phyloP scores from a whole-genome alignment of 2,888 invertebrate genomes.

The Oscheius sp. region DNA sequence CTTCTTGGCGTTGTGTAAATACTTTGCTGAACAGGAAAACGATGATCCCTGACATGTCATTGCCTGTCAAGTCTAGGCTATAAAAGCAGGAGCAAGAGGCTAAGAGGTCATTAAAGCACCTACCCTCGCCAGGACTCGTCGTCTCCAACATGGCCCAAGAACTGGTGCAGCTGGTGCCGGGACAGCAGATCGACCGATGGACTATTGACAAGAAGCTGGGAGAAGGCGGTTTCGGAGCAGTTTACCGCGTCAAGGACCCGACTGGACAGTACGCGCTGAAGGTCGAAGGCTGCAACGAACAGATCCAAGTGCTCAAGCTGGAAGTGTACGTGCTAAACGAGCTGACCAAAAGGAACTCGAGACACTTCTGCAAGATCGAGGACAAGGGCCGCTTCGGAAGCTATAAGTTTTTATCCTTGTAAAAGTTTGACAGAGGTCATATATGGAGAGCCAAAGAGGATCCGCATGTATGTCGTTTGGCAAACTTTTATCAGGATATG shows the following conservation, averaged over 20 bases:
- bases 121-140: neutral
- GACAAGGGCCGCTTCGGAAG: slow-evolving; percentile 66
- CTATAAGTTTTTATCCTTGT: too few species aligned
- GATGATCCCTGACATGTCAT: too few species aligned
- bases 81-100: too few species aligned
- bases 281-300: slow-evolving; percentile 60
- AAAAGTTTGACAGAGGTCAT: too few species aligned
- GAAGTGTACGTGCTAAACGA: slow-evolving; percentile 67
- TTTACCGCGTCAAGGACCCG: slow-evolving; percentile 62
- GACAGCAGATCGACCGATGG: slow-evolving; percentile 66
- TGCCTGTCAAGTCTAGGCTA: too few species aligned
- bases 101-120: neutral
- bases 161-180: slow-evolving; percentile 63
- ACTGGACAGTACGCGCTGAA: slow-evolving; percentile 66
- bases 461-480: too few species aligned
- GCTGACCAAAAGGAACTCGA: slow-evolving; percentile 59
- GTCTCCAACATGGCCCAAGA: slow-evolving; percentile 49
- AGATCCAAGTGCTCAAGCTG: slow-evolving; percentile 63
- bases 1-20: too few species aligned
- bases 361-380: slow-evolving; percentile 69
- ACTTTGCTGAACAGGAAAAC: too few species aligned
- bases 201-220: slow-evolving; percentile 68
- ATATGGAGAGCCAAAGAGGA: neutral
- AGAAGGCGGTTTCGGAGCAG: slow-evolving; percentile 67
- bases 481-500: too few species aligned